These are phyloP conservation scores for Tetragnatha versicolor DNA, from an alignment of 1,140 invertebrate species.

Conservation along the genomic window DNA sequence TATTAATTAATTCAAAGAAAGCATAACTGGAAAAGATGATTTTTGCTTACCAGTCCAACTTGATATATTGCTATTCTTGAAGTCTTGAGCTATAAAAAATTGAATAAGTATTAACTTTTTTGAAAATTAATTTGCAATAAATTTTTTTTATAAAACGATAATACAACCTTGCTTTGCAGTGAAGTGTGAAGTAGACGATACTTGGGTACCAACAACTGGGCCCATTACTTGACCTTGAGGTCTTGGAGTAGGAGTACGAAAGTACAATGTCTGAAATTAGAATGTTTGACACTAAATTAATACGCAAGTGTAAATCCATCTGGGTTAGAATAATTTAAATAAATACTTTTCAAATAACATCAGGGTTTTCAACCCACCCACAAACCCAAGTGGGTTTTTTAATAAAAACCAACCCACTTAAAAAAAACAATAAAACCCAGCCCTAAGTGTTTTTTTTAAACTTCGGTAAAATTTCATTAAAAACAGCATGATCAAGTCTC, in stretches of 20 bases:
- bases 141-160: not conserved
- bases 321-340: no score
- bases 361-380: no score
- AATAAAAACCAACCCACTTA: no score
- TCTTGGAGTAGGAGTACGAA: conserved; percentile 34
- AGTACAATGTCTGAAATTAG: conserved; percentile 36
- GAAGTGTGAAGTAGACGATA: conserved; percentile 33
- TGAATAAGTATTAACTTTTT: not conserved
- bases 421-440: no score
- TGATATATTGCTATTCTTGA: conserved; percentile 36
- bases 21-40: not conserved
- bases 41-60: conserved; percentile 34
- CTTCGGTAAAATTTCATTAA: no score
- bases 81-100: conserved; percentile 25
- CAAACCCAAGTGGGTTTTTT: no score
- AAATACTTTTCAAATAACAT: no score
- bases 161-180: conserved; percentile 32
- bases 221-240: conserved; percentile 37
- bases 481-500: no score
- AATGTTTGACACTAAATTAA: no score
- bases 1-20: no score
- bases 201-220: conserved; percentile 36
- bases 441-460: no score
- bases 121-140: not conserved
- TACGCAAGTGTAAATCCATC: no score